Percentiles rank a stretch among this genome's conserved stretches.
Evolutionary conservation across 2,797 vertebrate genomes (phyloP).

Genomic region (Liasis olivaceus): DNA sequence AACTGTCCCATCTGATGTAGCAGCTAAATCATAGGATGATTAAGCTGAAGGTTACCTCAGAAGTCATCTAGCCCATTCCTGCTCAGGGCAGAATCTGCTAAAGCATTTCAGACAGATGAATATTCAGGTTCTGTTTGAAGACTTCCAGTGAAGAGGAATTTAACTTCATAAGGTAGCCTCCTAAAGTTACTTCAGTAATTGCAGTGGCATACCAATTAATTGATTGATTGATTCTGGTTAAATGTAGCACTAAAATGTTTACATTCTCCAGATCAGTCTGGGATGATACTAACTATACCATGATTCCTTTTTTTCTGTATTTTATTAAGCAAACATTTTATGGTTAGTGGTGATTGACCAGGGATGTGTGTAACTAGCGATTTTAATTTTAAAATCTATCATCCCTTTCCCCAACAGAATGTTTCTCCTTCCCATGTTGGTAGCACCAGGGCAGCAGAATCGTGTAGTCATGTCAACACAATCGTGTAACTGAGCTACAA

Average conservation of each 20-base stretch:
- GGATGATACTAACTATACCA: not conserved
- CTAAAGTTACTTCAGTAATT: not conserved
- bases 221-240: not conserved
- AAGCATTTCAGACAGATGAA: not conserved
- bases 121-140: not conserved
- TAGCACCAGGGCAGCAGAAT: not conserved
- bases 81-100: not conserved
- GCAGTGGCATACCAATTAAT: not conserved
- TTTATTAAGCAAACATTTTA: not conserved
- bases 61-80: not conserved
- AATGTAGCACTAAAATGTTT: fast-evolving
- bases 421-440: not conserved
- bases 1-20: not conserved
- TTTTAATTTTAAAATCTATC: not conserved
- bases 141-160: not conserved
- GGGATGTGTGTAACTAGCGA: not conserved
- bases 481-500: not conserved
- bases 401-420: not conserved
- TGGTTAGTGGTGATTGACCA: not conserved
- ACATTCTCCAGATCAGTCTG: not conserved
- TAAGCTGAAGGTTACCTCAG: not conserved
- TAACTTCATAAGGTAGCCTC: not conserved
- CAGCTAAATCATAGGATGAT: not conserved
- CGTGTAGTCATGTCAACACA: not conserved
- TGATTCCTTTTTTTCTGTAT: not conserved